These are phyloP conservation scores for Pachyuromys duprasi DNA, from an alignment of 2,797 vertebrate species.

Conservation along the genomic window DNA sequence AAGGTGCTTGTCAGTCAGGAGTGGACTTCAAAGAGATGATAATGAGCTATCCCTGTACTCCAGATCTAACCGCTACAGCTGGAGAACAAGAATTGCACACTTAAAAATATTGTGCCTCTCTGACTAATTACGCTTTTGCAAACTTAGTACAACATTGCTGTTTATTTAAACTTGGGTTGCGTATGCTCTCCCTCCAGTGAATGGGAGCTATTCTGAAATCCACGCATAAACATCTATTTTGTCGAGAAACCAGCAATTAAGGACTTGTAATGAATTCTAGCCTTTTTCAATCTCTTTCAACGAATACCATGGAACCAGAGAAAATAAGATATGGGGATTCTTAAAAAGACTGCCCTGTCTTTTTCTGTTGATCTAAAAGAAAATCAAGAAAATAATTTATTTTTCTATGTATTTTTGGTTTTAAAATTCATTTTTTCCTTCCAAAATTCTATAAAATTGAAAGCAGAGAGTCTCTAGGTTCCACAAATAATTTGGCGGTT, in stretches of 20 bases:
- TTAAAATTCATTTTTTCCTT: constrained; percentile 9
- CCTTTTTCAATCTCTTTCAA: constrained; percentile 78
- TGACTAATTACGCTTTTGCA: constrained; percentile 87
- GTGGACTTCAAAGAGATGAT: constrained; percentile 54
- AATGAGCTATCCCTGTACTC: constrained; percentile 66
- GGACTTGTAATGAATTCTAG: constrained; percentile 79
- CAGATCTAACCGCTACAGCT: constrained; percentile 82
- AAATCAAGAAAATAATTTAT: constrained; percentile 28
- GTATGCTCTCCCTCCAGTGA: constrained; percentile 71
- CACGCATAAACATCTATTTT: constrained; percentile 81
- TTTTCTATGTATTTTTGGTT: not conserved
- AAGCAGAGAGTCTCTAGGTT: not conserved
- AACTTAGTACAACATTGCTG: constrained; percentile 85
- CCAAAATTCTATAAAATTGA: constrained; percentile 39
- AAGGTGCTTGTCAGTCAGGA: constrained; percentile 51
- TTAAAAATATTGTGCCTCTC: constrained; percentile 86
- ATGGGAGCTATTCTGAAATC: constrained; percentile 76
- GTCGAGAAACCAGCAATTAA: constrained; percentile 81
- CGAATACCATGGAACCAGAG: constrained; percentile 62
- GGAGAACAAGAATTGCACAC: constrained; percentile 81
- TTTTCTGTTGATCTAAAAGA: constrained; percentile 62
- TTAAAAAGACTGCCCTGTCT: constrained; percentile 57
- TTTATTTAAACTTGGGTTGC: constrained; percentile 82
- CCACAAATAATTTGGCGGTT: not conserved
- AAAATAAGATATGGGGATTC: constrained; percentile 63